Evolutionary conservation across 2,113 vertebrate species (phyloP).

Genomic region (Dissostichus mawsoni): DNA sequence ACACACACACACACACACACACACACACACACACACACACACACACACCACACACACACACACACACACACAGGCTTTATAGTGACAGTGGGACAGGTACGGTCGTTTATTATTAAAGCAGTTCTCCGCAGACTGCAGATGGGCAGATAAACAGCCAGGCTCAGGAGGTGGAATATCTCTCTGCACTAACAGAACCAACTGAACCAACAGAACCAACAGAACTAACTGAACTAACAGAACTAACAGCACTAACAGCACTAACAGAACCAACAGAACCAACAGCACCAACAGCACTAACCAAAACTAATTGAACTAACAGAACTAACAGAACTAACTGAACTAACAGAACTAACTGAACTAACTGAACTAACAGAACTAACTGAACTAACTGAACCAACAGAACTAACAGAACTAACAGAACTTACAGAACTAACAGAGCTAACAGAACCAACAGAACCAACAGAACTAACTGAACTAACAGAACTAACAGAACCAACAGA

Average conservation of each 20-base stretch:
- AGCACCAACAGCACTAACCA: too few species aligned
- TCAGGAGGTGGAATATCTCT: slow-evolving; percentile 35
- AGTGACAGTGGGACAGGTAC: neutral
- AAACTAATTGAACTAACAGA: too few species aligned
- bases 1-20: neutral
- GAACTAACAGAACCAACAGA: too few species aligned
- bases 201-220: slow-evolving; percentile 5
- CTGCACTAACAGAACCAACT: slow-evolving; percentile 5
- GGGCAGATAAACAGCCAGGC: neutral
- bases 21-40: neutral
- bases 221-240: too few species aligned
- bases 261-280: too few species aligned
- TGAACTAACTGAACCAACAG: too few species aligned
- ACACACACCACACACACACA: neutral
- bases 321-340: too few species aligned
- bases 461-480: too few species aligned
- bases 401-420: neutral
- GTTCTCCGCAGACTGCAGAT: slow-evolving; percentile 19
- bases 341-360: too few species aligned
- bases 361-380: too few species aligned
- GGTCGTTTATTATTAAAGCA: slow-evolving; percentile 29
- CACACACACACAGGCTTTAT: neutral
- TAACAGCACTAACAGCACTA: too few species aligned
- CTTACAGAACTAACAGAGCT: neutral
- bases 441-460: too few species aligned